Evolutionary conservation across 2,888 invertebrate genomes (phyloP).

Genomic region (Parnassius apollo): DNA sequence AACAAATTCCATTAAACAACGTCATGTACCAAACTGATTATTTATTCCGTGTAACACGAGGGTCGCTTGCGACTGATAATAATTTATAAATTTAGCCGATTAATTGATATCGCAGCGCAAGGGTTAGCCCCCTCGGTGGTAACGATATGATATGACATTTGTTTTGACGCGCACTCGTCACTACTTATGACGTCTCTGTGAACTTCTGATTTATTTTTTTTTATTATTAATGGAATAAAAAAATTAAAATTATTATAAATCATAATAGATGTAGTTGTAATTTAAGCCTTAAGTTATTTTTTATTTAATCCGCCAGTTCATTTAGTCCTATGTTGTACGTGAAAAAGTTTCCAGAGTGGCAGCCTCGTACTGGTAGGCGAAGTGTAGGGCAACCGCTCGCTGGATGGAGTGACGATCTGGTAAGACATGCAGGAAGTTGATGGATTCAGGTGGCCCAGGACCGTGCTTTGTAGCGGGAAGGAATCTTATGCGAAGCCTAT

Average conservation of each 20-base stretch:
- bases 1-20: constrained; percentile 29
- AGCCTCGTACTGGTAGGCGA: no score
- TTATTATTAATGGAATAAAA: background rate
- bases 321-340: no score
- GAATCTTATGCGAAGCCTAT: no score
- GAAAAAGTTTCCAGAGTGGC: no score
- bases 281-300: no score
- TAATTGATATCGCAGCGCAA: constrained; percentile 68
- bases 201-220: background rate
- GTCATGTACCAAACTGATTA: constrained; percentile 56
- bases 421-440: no score
- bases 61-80: constrained; percentile 54
- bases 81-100: constrained; percentile 78
- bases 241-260: background rate
- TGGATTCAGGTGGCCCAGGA: no score
- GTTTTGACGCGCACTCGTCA: constrained; percentile 53
- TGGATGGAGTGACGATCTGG: no score
- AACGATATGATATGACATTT: constrained; percentile 42
- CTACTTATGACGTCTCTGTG: constrained; percentile 8
- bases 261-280: no score
- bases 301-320: no score
- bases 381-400: no score
- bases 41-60: constrained; percentile 62
- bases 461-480: no score
- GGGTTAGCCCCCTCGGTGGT: constrained; percentile 57